Conservation (phyloP, 2,888 invertebrate genomes). For the Fragum sueziense region DNA sequence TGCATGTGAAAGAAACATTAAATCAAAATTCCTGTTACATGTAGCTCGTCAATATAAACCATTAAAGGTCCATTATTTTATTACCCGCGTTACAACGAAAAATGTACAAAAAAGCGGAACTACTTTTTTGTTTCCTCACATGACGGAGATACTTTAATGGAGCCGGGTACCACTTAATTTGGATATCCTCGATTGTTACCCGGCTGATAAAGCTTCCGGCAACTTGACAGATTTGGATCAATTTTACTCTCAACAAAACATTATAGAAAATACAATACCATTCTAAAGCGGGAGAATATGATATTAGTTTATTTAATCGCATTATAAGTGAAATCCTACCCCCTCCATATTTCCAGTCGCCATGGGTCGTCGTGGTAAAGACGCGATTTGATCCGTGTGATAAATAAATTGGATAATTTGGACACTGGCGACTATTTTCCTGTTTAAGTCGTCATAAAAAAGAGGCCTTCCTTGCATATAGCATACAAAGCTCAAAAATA, state of each 20-base stretch:
- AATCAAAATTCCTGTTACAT: not conserved
- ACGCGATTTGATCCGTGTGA: conserved; percentile 8
- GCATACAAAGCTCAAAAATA: too few species aligned
- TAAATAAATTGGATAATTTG: too few species aligned
- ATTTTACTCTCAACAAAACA: conserved; percentile 18
- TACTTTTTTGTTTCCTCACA: conserved; percentile 15
- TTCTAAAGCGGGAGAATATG: conserved; percentile 21
- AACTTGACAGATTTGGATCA: conserved; percentile 17
- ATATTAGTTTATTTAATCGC: conserved; percentile 25
- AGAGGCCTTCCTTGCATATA: too few species aligned
- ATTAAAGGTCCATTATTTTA: too few species aligned
- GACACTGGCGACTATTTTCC: too few species aligned
- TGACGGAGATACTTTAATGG: not conserved
- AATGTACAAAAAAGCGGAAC: too few species aligned
- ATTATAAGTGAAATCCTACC: conserved; percentile 18
- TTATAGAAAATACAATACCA: not conserved
- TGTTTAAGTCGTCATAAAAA: too few species aligned
- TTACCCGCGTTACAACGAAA: too few species aligned
- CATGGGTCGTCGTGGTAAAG: conserved; percentile 3
- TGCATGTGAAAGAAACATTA: not conserved
- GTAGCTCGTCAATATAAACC: too few species aligned
- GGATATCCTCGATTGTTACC: not conserved
- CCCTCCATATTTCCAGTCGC: conserved; percentile 14
- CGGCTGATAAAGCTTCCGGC: conserved; percentile 15
- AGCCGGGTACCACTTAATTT: conserved; percentile 21